Base-by-base conservation (phyloP, 92 coral and sea anemone genomes). In the Chrysogorgia sp. region DNA sequence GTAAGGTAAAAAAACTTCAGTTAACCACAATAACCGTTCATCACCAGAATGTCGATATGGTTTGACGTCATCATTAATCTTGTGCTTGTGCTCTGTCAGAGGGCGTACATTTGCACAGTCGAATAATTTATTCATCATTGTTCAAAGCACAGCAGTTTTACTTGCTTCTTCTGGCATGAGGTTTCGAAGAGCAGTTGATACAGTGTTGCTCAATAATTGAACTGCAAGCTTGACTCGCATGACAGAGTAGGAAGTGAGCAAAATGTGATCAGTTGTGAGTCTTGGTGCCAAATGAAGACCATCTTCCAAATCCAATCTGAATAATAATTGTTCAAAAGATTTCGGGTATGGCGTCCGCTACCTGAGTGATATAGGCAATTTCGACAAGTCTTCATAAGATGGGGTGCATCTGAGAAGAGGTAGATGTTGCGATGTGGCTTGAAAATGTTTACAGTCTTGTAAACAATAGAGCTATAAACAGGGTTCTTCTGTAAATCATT, bases 41-140 rank as follows among this genome's bases (percentile, higher is more conserved):
- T 75, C 86, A 75, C 75, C 48, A 34, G 53, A 28, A 75, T 63
- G 53, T 75, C 63, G 32, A 63, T 74, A 82, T 10, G 82, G 75
- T 61, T 47, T 63, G 76, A 82, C 35, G 47, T 47, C 37, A 30
- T 70, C 40, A 0, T 63, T 82, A 49, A 49, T 82, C 40, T 40
- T 23, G 24, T 29, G 22, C 24, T 34, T 64, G 75, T 75, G 76
- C 57, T 82, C 86, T 48, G 49, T 82, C 17, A 49, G 26, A 21
- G 67, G 48, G 32, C 76, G 67, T 49, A 82, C 86, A 82, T 82
- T 74, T 56, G 47, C 10, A 62, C 86, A 82, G 75, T 74, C 86
- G 52, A 82, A 82, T n/a, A 82, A 82, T 33, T 59, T 72, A 74
- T 82, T 66, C 76, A 83, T 76, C 75, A 75, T 83, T 76, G 65